A percentile compares a stretch with the other conserved stretches of the same genome.
Conservation (phyloP, 2,888 invertebrate species). For the Amorpha juglandis region DNA sequence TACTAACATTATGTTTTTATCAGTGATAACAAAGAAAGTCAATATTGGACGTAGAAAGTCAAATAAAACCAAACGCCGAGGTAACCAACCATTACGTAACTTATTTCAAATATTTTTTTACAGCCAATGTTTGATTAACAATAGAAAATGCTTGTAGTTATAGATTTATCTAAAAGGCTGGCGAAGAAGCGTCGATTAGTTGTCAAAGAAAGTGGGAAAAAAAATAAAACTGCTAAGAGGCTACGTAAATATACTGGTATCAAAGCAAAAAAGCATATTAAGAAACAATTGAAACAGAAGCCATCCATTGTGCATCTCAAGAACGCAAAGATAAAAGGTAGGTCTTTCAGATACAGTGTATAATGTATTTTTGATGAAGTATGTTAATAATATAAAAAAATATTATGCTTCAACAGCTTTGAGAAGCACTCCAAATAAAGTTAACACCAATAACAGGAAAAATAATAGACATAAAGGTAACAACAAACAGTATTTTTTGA, state of each 20-base stretch:
- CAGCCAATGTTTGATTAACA: background rate
- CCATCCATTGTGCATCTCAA: background rate
- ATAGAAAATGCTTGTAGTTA: constrained; percentile 35
- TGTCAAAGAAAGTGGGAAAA: constrained; percentile 38
- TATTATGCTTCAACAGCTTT: background rate
- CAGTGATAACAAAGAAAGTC: constrained; percentile 39
- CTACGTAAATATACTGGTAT: constrained; percentile 8
- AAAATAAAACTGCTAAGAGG: constrained; percentile 30
- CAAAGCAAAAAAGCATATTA: constrained; percentile 16
- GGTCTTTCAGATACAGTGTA: background rate
- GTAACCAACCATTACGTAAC: constrained; percentile 9
- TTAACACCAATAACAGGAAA: background rate
- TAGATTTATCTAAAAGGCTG: constrained; percentile 45
- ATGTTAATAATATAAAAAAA: background rate
- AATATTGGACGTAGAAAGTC: constrained; percentile 25
- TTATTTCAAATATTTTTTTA: background rate
- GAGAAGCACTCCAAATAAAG: background rate
- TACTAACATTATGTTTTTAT: constrained; percentile 26
- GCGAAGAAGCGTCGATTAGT: constrained; percentile 50
- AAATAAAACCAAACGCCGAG: constrained; percentile 28
- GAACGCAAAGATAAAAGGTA: constrained; percentile 1
- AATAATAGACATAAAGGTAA: background rate
- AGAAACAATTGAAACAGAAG: constrained; percentile 1
- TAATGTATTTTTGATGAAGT: background rate
- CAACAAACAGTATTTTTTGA: background rate